A percentile compares a stretch with the other conserved stretches of the same genome.
Evolutionary conservation across 2,113 vertebrate species (phyloP).

Genomic region (Albula glossodonta): DNA sequence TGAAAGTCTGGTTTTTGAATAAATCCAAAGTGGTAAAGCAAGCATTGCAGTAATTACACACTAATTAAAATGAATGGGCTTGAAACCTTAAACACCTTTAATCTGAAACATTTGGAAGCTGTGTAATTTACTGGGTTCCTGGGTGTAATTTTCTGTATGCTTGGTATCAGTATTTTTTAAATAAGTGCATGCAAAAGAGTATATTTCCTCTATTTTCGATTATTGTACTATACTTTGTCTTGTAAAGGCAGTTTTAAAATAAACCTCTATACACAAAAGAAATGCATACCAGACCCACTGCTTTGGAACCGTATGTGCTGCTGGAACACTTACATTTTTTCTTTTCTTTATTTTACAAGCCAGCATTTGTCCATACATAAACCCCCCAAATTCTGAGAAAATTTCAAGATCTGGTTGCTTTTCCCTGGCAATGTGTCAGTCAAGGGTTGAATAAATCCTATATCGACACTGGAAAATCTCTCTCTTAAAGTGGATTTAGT

Average conservation of each 20-base stretch:
- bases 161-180: not conserved
- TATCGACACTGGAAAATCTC: not conserved
- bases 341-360: too few species aligned
- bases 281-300: too few species aligned
- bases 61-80: conserved; percentile 5
- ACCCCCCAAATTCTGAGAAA: too few species aligned
- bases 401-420: not conserved
- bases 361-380: too few species aligned
- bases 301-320: too few species aligned
- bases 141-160: not conserved
- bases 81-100: not conserved
- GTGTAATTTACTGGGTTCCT: not conserved
- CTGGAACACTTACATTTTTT: too few species aligned
- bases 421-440: not conserved
- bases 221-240: too few species aligned
- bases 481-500: not conserved
- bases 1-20: conserved; percentile 14
- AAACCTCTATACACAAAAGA: too few species aligned
- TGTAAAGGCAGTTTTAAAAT: too few species aligned
- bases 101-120: not conserved
- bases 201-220: too few species aligned
- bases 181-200: too few species aligned
- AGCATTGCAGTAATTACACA: conserved; percentile 23
- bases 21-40: not conserved
- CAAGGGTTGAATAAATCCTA: not conserved